These are phyloP conservation scores for Drosophila equinoxialis DNA, from an alignment of 1,140 invertebrate genomes.

Conservation along the genomic window DNA sequence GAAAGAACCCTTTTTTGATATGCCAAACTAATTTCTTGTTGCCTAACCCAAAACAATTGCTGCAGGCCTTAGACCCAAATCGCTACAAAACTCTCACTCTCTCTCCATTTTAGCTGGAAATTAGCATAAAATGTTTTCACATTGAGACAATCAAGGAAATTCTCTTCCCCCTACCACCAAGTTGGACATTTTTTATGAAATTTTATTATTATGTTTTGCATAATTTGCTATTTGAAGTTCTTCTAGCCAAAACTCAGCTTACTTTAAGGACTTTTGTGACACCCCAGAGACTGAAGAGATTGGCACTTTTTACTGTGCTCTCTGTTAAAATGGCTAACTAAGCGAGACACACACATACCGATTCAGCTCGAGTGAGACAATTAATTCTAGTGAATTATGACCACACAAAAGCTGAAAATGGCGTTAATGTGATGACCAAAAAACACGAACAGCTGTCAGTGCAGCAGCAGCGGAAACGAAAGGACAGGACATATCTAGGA, in stretches of 20 bases:
- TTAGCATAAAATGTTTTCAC: slow-evolving; percentile 75
- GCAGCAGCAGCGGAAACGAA: neutral
- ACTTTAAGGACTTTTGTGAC: slow-evolving; percentile 24
- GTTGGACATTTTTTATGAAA: slow-evolving; percentile 69
- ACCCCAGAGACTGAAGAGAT: neutral
- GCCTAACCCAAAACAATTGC: neutral
- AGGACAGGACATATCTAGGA: slow-evolving; percentile 1
- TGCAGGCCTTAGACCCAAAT: slow-evolving; percentile 7
- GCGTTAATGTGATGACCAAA: slow-evolving; percentile 69
- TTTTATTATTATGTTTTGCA: slow-evolving; percentile 78
- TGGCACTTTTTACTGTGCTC: neutral
- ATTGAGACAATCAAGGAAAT: slow-evolving; percentile 51
- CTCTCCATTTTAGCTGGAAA: slow-evolving; percentile 22
- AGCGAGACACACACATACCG: slow-evolving; percentile 19
- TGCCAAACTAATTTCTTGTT: slow-evolving; percentile 39
- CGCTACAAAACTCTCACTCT: neutral
- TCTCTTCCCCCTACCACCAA: neutral
- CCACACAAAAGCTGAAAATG: slow-evolving; percentile 66
- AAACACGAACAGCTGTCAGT: slow-evolving; percentile 70
- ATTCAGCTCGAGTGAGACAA: slow-evolving; percentile 66
- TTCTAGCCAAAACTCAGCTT: slow-evolving; percentile 5
- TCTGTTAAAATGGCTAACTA: neutral
- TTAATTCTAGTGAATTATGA: slow-evolving; percentile 80
- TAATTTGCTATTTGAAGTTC: slow-evolving; percentile 56
- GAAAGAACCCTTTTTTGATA: slow-evolving; percentile 29